Evolutionary conservation across 2,888 invertebrate genomes (phyloP), one percentile per base, ranked within the genome.

Genomic region (Nomada goodeniana): DNA sequence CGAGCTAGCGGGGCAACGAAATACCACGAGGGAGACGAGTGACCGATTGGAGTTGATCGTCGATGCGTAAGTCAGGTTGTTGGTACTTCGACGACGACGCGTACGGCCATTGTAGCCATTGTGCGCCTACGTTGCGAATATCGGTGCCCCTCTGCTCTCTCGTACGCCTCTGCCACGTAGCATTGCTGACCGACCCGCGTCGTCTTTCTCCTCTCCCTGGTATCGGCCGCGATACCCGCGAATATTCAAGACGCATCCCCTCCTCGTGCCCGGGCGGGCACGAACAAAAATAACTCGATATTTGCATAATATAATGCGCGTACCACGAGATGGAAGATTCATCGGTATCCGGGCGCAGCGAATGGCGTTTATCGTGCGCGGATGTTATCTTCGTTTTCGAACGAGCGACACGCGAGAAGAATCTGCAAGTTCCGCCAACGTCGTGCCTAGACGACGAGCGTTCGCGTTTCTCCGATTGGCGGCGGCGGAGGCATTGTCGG

Each of bases 281-380:
- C 9, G 65, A 78, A 82, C 80, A 67, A 82, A 88, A 88, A 88
- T 89, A 88, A 76, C 77, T 64, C 73, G 85, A 71, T 83, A 89
- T 89, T 88, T 89, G 79, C 88, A 88, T 88, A 88, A 89, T 85
- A 83, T 76, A 88, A 89, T 83, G 83, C 86, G 82, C 70, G 63
- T 61, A 50, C 67, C 61, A 77, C 67, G 64, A 72, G 69, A 72
- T 69, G 69, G 79, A 75, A 63, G 76, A 76, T 82, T 77, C 61
- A 53, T 60, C 29, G 61, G 53, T 20, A 20, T 59, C 44, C 64
- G 7, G 53, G 44, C 18, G 65, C 60, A 64, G 55, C 47, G 68
- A 71, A 83, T 67, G 69, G 52, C 23, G 50, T 44, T 59, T 67
- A 67, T 23, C n/a, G 36, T 36, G 36, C 36, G 5, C 7, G 36